Evolutionary conservation across 2,797 vertebrate species (phyloP), one percentile per base, ranked within the genome.

Genomic region (Cygnus olor): DNA sequence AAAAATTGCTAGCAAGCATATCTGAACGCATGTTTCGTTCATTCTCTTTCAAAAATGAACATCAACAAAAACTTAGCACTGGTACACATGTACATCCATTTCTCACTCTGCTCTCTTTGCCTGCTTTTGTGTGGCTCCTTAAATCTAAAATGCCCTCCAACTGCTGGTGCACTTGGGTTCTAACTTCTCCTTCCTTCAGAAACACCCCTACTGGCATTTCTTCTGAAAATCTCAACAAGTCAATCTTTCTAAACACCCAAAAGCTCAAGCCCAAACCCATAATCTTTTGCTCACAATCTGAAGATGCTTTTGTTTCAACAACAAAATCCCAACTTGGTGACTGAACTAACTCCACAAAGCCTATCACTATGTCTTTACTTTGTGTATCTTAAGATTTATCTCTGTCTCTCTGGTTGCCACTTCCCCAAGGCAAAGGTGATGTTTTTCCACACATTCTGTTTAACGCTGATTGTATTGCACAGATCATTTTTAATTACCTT

Each of bases 401-500:
- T 85, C 80, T 51, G 47, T 89, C 79, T 87, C 71, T 80, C 91
- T 78, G 84, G 38, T 63, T 95, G 58, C 61, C 58, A 69, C 65
- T 84, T 94, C 86, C 72, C 34, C 40, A 60, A 86, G 88, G 88
- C 83, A 91, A 85, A 90, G 34, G 54, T 34, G 82, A 47, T 49
- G 65, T 78, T 88, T 89, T 82, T 16, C 79, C 83, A 51, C 80
- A 49, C 30, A 28, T 77, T 81, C 34, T 81, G 45, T 79, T 85
- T 34, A 78, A 64, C 3, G 6, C 36, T 79, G 88, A 92, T 84
- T 53, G 24, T 60, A 92, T 60, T 60, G 77, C 70, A 85, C 53
- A 88, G 91, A 94, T 57, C 85, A 89, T 27, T 86, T 87, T 78
- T 72, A 61, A 58, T 95, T 98, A 99, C 99, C 99, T 99, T 99